Evolutionary conservation across 2,797 vertebrate genomes (phyloP).

Genomic region (Delichon dasypus): DNA sequence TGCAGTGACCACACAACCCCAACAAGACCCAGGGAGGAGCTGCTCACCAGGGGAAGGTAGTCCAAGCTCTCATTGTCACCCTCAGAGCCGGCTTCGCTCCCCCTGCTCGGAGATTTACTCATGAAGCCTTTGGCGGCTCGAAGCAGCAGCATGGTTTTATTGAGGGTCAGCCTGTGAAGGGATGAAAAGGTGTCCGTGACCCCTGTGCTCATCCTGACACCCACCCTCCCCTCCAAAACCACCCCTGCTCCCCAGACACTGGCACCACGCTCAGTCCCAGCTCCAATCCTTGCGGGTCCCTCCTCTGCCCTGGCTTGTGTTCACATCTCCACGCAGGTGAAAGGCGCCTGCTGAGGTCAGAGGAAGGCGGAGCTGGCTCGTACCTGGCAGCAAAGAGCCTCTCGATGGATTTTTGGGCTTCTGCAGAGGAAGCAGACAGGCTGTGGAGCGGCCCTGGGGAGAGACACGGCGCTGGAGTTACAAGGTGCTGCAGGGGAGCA

Average conservation of each 20-base stretch:
- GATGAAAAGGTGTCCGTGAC: not conserved
- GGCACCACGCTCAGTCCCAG: rapidly evolving
- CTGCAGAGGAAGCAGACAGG: conserved; percentile 82
- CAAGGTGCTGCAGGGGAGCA: not conserved
- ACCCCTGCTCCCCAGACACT: not conserved
- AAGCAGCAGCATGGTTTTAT: conserved; percentile 86
- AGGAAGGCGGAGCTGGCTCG: not conserved
- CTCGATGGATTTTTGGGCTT: conserved; percentile 85
- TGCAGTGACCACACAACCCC: not conserved
- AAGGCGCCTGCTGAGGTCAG: not conserved
- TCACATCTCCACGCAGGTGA: rapidly evolving
- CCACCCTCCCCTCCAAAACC: not conserved
- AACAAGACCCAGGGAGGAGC: not conserved
- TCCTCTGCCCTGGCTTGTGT: not conserved
- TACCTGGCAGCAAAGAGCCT: conserved; percentile 90
- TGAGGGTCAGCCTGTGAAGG: conserved; percentile 83
- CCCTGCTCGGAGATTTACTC: conserved; percentile 83
- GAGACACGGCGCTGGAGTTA: not conserved
- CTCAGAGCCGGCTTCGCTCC: conserved; percentile 75
- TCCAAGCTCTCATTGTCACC: conserved; percentile 84
- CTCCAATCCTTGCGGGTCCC: not conserved
- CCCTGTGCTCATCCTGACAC: rapidly evolving
- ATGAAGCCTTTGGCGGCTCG: conserved; percentile 91
- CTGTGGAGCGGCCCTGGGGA: conserved; percentile 80
- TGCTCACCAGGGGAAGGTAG: conserved; percentile 91